Base-by-base conservation (phyloP, 2,797 vertebrate genomes). In the Dicrostonyx torquatus region DNA sequence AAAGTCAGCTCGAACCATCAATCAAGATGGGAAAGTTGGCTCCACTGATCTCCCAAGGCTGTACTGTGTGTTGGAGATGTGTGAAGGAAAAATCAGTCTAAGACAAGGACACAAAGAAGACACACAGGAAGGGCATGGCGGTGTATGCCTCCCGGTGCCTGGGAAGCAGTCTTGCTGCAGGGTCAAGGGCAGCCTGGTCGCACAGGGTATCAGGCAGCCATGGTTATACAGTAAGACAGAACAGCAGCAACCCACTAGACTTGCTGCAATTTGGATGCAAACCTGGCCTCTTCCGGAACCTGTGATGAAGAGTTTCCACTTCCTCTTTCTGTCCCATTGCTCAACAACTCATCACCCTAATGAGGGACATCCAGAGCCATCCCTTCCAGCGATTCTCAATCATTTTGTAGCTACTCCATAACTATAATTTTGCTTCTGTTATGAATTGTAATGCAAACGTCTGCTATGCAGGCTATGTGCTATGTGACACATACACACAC, bases 201-300 rank as follows among this genome's bases (percentile, higher is more conserved):
- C n/a, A 18, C 5, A 20, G 12, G n/a, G 48, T 53, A 72, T 55
- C 48, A 40, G 84, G n/a, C 66, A 87, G 84, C 22, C 84, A 31
- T 58, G 37, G n/a, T 50, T 72, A 31, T 15, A 31, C 50, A 55
- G 66, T 29, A 55, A 72, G 29, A 70, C 60, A 76, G 90, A 31
- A 10, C 0, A 37, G 84, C 95, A 76, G 20, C 80, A 88, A 62
- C 34, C 4, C 6, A 22, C 40, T 40, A 40, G 34, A 76, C 72
- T 89, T 60, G 78, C 45, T 86, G 84, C 96, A 90, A 94, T 76
- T 37, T 7, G 80, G 53, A 82, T 77, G 50, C 88, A 83, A 97
- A 62, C 93, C 82, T 43, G 17, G 45, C 37, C 31, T 90, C 92
- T 96, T 97, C 95, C 97, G 95, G 92, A 75, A 75, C 91, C 60